Percentiles rank a stretch among this genome's conserved stretches.
Conservation (phyloP, 2,888 invertebrate species). For the Acrocyrtus sp. region DNA sequence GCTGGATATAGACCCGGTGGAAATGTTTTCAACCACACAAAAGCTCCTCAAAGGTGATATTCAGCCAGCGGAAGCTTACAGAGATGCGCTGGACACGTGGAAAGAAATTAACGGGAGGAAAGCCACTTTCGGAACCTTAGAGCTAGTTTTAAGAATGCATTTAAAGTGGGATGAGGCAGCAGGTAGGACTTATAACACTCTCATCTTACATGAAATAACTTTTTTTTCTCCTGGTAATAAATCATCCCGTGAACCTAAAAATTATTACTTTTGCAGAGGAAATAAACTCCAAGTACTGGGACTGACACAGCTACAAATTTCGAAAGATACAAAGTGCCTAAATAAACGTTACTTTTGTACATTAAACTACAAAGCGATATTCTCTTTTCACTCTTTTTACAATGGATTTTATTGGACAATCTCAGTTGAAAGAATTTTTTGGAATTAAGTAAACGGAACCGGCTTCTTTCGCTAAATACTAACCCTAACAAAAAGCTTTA, state of each 20-base stretch:
- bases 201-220: background rate
- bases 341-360: background rate
- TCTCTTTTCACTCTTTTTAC: background rate
- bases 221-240: too few relatives aligned
- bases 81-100: constrained; percentile 56
- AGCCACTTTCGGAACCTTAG: constrained; percentile 49
- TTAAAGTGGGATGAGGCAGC: constrained; percentile 55
- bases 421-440: constrained; percentile 49
- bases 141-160: constrained; percentile 39
- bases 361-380: background rate
- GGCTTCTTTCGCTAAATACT: too few relatives aligned
- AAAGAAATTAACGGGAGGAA: constrained; percentile 51
- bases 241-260: background rate
- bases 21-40: constrained; percentile 57
- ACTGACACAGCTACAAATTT: constrained; percentile 12
- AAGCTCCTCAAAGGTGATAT: constrained; percentile 52
- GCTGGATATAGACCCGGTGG: constrained; percentile 52
- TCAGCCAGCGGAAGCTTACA: constrained; percentile 50
- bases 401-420: constrained; percentile 43
- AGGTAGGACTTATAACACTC: constrained; percentile 32
- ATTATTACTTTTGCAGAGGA: constrained; percentile 40
- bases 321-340: background rate
- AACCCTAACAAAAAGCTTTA: too few relatives aligned
- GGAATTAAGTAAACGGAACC: constrained; percentile 31
- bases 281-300: constrained; percentile 47